Base-by-base conservation (phyloP, 1,140 invertebrate species). In the Lasioglossum baleicum region DNA sequence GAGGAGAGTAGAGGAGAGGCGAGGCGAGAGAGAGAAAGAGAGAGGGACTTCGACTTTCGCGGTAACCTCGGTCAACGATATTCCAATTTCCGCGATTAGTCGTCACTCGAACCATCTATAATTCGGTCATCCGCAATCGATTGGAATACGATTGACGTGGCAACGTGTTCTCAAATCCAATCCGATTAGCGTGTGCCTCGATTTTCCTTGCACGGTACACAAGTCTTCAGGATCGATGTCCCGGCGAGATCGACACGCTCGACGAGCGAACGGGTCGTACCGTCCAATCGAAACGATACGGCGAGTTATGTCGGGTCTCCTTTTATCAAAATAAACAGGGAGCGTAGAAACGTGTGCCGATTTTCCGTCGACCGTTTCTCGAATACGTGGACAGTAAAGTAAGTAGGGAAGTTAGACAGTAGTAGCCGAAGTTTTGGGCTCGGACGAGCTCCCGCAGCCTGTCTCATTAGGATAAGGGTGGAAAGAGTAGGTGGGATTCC, bases 21-120 rank as follows among this genome's bases (percentile, higher is more conserved):
- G n/a, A n/a, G n/a, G 51, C 13, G 51, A 15, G 11, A 15, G 51
- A 15, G 13, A 11, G 13, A 17, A 1, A 17, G 5, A 53, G 15
- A 15, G 51, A 15, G 51, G 51, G 13, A 0, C 5, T 65, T 42
- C 61, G 61, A 56, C 48, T 72, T 65, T 65, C 48, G 51, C 35
- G 40, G 35, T 22, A 35, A 64, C 61, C 63, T 48, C 48, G 22
- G 20, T 68, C 53, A 75, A 67, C 48, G 40, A 64, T 73, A 73
- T 78, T 78, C 26, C 35, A 51, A 15, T 78, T 73, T 65, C 48
- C 61, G 40, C 61, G 40, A 44, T 78, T 78, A 78, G n/a, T 35
- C 8, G 10, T 71, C 31, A 1, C n/a, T 71, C 35, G 11, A 61
- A 78, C 42, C 48, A 11, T 7, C 15, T 42, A 15, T 78, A 78